Base-by-base conservation (phyloP, 2,888 invertebrate species). In the Stegophylla sp. region DNA sequence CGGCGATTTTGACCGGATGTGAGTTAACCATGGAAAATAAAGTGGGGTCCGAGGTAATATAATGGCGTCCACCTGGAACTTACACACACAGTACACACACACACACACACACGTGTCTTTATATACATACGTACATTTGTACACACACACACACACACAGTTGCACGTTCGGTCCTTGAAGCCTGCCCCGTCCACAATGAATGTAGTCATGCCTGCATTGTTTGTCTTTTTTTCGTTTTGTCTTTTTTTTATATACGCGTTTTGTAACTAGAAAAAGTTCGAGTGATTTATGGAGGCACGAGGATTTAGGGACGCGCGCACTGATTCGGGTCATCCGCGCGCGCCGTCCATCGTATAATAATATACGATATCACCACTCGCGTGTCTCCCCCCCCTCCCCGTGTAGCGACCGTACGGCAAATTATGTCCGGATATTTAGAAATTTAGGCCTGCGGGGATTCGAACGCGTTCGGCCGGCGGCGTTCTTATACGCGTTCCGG, bases 11-110 rank as follows among this genome's bases (percentile, higher is more conserved):
- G 53, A 71, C 53, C 71, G 53, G 34, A 41, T 71, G 51, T 53
- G n/a, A 34, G 69, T 69, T 53, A 69, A 69, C 69, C 69, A 51
- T 69, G 69, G 51, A 71, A 53, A 71, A 71, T 56, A 71, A 71
- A 71, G 71, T 56, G 53, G 71, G 71, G 41, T 71, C 20, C 34
- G 51, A 7, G 53, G 51, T 71, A 71, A n/a, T n/a, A n/a, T n/a
- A n/a, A 71, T 41, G 41, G 71, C 53, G 34, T 56, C 23, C 71
- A 56, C 71, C 71, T 67, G 66, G 17, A 45, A 56, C 71, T 23
- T n/a, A n/a, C n/a, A n/a, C n/a, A 7, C 13, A 26, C 5, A n/a
- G 5, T n/a, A 17, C 41, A 63, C 34, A 63, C 20, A 41, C n/a
- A 23, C 45, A 23, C 45, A 43, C 66, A 26, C 17, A 45, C 66